Evolutionary conservation across 2,888 invertebrate species (phyloP).

Genomic region (Teleiodes luculella): DNA sequence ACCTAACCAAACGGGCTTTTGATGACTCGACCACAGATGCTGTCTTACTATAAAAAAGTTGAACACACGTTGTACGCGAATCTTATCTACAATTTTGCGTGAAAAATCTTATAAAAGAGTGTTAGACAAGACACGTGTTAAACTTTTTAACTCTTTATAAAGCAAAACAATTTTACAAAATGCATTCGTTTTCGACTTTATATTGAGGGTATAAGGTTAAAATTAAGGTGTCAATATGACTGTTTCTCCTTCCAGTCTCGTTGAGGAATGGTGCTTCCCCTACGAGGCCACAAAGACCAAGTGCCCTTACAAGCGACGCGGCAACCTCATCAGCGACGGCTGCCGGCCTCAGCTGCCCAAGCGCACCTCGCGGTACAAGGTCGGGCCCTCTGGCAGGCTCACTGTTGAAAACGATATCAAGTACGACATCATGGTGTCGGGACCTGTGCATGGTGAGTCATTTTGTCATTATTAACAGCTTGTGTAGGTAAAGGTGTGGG

Average conservation of each 20-base stretch:
- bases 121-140: too few relatives aligned
- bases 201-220: too few relatives aligned
- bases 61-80: too few relatives aligned
- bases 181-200: too few relatives aligned
- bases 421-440: conserved; percentile 93
- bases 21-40: too few relatives aligned
- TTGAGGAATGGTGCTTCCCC: conserved; percentile 91
- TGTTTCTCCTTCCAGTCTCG: conserved; percentile 83
- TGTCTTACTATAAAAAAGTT: too few relatives aligned
- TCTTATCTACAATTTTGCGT: too few relatives aligned
- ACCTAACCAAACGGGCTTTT: too few relatives aligned
- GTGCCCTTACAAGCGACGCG: conserved; percentile 80
- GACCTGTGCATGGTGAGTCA: conserved; percentile 91
- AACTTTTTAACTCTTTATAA: too few relatives aligned
- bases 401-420: conserved; percentile 90
- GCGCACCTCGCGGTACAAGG: conserved; percentile 82
- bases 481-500: too few relatives aligned
- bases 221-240: too few relatives aligned
- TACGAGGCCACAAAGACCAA: conserved; percentile 81
- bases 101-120: too few relatives aligned
- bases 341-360: conserved; percentile 74
- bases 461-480: neutral
- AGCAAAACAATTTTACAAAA: neutral
- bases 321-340: conserved; percentile 70
- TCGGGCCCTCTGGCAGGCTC: conserved; percentile 87